Conservation (phyloP, 2,888 invertebrate genomes). For the Euproctis similis region DNA sequence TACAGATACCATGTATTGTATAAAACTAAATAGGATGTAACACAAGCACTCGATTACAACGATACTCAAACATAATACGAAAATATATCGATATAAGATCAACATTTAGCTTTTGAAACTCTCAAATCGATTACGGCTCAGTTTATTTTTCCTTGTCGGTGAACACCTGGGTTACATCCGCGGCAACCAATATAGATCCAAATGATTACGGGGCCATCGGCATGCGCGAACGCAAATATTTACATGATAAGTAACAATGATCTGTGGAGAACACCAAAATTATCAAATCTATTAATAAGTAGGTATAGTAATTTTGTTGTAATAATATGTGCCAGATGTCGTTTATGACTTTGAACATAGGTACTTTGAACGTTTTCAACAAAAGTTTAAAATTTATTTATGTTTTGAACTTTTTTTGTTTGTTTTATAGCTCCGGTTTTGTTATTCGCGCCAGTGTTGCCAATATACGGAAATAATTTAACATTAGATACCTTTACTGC, state of each 20-base stretch:
- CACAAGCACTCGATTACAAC: conserved; percentile 37
- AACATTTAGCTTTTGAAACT: conserved; percentile 55
- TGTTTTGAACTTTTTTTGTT: no score
- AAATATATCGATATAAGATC: conserved; percentile 41
- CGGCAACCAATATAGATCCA: conserved; percentile 61
- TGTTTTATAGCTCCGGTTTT: no score
- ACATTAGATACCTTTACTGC: no score
- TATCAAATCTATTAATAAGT: conserved; percentile 28
- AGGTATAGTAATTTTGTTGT: conserved; percentile 17
- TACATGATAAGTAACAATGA: conserved; percentile 42
- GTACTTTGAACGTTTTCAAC: no score
- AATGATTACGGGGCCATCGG: conserved; percentile 44
- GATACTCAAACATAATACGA: conserved; percentile 42
- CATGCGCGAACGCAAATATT: conserved; percentile 31
- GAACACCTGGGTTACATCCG: conserved; percentile 60
- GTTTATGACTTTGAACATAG: no score
- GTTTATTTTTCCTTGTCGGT: conserved; percentile 70
- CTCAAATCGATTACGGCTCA: conserved; percentile 61
- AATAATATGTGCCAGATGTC: conserved; percentile 25
- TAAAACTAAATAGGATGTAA: conserved; percentile 38
- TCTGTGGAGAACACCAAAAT: conserved; percentile 30
- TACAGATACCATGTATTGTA: no score
- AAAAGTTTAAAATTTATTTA: no score
- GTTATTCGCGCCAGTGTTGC: no score
- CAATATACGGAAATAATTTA: no score